These are phyloP conservation scores for Labia minor DNA, from an alignment of 2,888 invertebrate genomes.

Conservation along the genomic window DNA sequence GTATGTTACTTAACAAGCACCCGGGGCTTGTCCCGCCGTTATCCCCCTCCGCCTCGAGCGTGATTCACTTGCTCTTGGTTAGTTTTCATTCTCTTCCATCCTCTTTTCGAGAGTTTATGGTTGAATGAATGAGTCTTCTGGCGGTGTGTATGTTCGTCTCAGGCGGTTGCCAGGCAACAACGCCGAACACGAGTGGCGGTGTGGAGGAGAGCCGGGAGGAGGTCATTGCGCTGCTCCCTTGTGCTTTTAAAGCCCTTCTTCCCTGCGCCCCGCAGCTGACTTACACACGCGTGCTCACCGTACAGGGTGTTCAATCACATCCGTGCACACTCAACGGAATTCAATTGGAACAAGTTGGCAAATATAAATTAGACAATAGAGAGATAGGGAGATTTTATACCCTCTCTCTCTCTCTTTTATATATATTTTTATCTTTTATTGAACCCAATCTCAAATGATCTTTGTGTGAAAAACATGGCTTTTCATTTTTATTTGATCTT, in stretches of 20 bases:
- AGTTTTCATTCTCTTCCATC: background rate
- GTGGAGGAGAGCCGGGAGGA: too few relatives aligned
- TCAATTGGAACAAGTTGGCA: too few relatives aligned
- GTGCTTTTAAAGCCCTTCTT: background rate
- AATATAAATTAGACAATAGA: too few relatives aligned
- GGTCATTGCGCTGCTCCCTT: background rate
- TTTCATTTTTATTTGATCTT: too few relatives aligned
- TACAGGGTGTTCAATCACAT: background rate
- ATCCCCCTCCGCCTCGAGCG: background rate
- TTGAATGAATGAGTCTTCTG: conserved; percentile 13
- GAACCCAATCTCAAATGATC: too few relatives aligned
- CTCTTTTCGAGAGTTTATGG: conserved; percentile 1
- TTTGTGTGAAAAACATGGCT: too few relatives aligned
- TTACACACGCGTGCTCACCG: background rate
- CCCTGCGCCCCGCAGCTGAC: background rate
- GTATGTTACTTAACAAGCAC: background rate
- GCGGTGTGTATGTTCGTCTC: background rate
- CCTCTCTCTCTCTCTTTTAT: too few relatives aligned
- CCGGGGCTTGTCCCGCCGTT: background rate
- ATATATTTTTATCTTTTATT: too few relatives aligned
- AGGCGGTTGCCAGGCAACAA: background rate
- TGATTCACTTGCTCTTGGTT: background rate
- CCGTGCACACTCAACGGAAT: background rate
- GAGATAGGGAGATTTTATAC: too few relatives aligned
- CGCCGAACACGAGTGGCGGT: background rate